Conservation (phyloP, 2,113 vertebrate species). For the Gymnarchus niloticus region DNA sequence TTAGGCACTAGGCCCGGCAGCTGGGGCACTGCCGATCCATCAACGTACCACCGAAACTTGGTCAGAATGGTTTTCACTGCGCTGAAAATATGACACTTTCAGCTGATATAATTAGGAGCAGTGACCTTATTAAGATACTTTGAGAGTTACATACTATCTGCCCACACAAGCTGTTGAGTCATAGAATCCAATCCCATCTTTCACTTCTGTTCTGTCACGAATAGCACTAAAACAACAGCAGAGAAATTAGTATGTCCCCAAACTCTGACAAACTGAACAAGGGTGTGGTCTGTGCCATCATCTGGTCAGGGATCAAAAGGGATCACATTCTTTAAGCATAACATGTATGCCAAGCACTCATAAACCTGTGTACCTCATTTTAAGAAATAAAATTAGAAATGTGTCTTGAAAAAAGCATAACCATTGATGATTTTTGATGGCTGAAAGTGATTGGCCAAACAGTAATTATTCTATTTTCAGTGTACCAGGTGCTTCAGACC, state of each 20-base stretch:
- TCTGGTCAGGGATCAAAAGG: slow-evolving; percentile 6
- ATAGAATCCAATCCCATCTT: not conserved
- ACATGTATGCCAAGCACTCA: not conserved
- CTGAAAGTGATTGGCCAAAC: not conserved
- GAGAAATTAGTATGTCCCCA: not conserved
- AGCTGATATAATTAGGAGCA: not conserved
- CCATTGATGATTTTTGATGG: not conserved
- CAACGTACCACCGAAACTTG: not conserved
- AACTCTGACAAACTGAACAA: not conserved
- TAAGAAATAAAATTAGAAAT: not conserved
- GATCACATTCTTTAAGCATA: not conserved
- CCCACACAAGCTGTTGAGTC: not conserved
- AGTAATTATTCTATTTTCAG: no score
- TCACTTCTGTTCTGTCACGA: not conserved
- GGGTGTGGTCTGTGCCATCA: not conserved
- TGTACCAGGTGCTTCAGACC: not conserved
- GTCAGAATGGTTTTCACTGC: not conserved
- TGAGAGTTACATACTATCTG: not conserved
- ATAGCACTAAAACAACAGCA: not conserved
- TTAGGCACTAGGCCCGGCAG: not conserved
- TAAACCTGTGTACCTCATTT: not conserved
- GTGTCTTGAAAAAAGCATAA: not conserved
- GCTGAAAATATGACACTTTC: not conserved
- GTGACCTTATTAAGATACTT: not conserved
- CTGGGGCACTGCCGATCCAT: not conserved